Percentiles rank a stretch among this genome's conserved stretches.
phyloP scores from a whole-genome alignment of 2,888 invertebrate genomes.

The Drosophila flavopinicola region DNA sequence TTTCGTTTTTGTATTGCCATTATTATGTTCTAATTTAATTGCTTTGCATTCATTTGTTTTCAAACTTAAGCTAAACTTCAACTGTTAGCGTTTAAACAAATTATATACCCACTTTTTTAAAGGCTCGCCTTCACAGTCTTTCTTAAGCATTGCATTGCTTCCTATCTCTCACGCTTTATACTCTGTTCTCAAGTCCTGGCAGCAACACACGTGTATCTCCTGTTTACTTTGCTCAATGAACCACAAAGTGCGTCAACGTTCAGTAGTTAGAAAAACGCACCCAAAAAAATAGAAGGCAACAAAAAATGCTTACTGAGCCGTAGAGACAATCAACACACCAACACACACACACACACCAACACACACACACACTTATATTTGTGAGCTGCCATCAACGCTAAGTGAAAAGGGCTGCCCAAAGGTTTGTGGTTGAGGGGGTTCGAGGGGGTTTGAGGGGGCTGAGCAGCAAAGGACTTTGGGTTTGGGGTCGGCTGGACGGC shows the following conservation, averaged over 20 bases:
- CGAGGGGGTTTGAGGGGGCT: not conserved
- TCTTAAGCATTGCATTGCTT: no score
- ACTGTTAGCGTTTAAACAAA: no score
- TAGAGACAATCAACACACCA: conserved; percentile 53
- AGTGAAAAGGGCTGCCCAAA: conserved; percentile 54
- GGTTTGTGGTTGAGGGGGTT: conserved; percentile 1
- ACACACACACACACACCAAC: conserved; percentile 19
- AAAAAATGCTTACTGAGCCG: conserved; percentile 36
- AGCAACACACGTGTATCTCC: not conserved
- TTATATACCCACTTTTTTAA: no score
- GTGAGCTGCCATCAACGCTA: conserved; percentile 35
- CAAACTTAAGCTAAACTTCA: no score
- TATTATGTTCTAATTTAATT: no score
- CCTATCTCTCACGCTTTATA: no score
- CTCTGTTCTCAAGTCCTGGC: not conserved
- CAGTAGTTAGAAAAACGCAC: not conserved
- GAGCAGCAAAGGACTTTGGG: not conserved
- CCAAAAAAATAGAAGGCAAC: conserved; percentile 2
- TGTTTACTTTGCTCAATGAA: conserved; percentile 32
- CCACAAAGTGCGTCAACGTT: conserved; percentile 24
- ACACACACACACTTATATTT: not conserved
- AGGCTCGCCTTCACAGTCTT: no score
- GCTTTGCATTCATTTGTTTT: no score
- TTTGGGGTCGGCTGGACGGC: conserved; percentile 49
- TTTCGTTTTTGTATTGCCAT: no score